These are phyloP conservation scores for Trichechus manatus DNA, from an alignment of 2,113 vertebrate species.

Conservation along the genomic window DNA sequence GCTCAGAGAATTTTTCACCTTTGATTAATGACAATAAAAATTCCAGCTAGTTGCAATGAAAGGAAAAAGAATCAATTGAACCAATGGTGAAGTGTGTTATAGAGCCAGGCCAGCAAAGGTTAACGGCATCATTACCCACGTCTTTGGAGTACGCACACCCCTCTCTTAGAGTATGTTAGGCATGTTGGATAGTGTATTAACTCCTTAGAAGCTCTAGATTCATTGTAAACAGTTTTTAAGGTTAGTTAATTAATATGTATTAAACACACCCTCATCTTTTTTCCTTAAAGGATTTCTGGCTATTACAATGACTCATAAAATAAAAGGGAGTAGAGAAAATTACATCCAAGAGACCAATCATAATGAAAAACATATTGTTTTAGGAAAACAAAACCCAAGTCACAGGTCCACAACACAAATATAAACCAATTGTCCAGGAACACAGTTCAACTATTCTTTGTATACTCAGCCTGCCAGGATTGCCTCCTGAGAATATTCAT, in stretches of 20 bases:
- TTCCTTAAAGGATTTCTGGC: background rate
- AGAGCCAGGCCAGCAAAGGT: slow-evolving; percentile 67
- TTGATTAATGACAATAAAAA: slow-evolving; percentile 82
- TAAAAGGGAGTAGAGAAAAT: background rate
- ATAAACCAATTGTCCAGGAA: background rate
- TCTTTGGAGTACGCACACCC: background rate
- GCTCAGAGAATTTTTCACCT: slow-evolving; percentile 73
- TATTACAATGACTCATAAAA: slow-evolving; percentile 3
- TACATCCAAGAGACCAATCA: background rate
- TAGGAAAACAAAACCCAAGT: background rate
- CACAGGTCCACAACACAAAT: background rate
- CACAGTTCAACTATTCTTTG: background rate
- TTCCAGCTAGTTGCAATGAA: slow-evolving; percentile 68
- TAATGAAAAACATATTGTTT: background rate
- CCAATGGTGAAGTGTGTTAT: slow-evolving; percentile 69
- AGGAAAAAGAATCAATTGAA: slow-evolving; percentile 77
- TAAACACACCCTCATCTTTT: background rate
- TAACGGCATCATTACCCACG: slow-evolving; percentile 60
- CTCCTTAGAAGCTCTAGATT: slow-evolving; percentile 26
- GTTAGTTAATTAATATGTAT: background rate
- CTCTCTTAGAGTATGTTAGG: background rate
- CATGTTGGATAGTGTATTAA: slow-evolving; percentile 15
- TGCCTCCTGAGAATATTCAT: background rate
- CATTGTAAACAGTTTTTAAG: background rate
- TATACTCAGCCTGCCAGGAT: background rate